A percentile compares a stretch with the other conserved stretches of the same genome.
Evolutionary conservation across 2,888 invertebrate genomes (phyloP).

Genomic region (Ecdyonurus torrentis): DNA sequence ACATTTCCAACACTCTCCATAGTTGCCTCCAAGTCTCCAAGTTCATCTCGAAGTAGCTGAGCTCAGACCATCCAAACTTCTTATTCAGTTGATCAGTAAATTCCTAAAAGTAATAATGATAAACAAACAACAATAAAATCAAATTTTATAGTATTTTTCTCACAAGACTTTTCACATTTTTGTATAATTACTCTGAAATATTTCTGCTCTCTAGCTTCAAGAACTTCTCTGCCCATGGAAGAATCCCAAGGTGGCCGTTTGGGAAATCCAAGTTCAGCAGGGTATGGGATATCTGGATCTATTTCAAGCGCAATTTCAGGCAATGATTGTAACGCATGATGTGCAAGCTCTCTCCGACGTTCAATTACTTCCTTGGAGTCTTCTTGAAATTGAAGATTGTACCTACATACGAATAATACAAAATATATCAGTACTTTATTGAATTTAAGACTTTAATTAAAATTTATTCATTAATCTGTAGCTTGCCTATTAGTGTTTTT

Average conservation of each 20-base stretch:
- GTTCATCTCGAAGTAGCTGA: conserved; percentile 85
- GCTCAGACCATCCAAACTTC: conserved; percentile 38
- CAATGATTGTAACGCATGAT: conserved; percentile 34
- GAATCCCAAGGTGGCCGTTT: conserved; percentile 74
- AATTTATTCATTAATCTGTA: not conserved
- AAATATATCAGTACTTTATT: not conserved
- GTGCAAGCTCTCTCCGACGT: conserved; percentile 48
- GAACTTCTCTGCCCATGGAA: conserved; percentile 46
- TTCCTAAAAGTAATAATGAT: conserved; percentile 35
- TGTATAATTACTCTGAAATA: conserved; percentile 51
- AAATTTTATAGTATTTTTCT: not conserved
- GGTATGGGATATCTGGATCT: conserved; percentile 46
- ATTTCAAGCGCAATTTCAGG: conserved; percentile 48
- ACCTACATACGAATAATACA: conserved; percentile 24
- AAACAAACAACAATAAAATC: not conserved
- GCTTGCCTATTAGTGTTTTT: conserved; percentile 13
- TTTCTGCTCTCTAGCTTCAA: conserved; percentile 63
- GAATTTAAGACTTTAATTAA: not conserved
- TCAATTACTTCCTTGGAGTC: conserved; percentile 59
- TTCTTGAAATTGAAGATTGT: conserved; percentile 66
- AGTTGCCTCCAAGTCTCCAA: conserved; percentile 92
- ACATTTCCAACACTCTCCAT: conserved; percentile 91
- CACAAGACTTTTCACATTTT: not conserved
- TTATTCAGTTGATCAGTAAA: conserved; percentile 52
- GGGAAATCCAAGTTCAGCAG: conserved; percentile 55